Evolutionary conservation across 92 coral and sea anemone species (phyloP), one percentile per base, ranked within the genome.

Genomic region (Umimayanthus chanpuru): DNA sequence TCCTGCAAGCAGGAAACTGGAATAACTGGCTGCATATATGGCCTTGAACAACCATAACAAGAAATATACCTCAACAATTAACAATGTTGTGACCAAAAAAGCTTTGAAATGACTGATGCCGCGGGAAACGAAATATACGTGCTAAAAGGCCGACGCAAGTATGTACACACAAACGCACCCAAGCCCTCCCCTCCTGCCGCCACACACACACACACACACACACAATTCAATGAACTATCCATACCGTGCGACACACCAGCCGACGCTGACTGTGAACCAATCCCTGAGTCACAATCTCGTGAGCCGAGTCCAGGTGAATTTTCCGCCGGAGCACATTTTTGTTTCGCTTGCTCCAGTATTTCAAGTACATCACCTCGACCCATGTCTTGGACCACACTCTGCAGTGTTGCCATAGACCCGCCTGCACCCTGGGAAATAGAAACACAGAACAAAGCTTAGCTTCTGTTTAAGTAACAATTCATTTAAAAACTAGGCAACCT

Each of bases 241-340:
- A 80, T 88, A 94, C 97, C 97, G 77, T 89, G 87, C 18, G 88
- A 86, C 77, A 67, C 87, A 30, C 68, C 76, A 6, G 85, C 87
- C 28, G 96, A 93, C 38, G 89, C 79, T 18, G 97, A 92, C 65
- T 92, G 92, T 71, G 97, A 94, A 32, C 94, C 94, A 77, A 92
- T 80, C 29, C 97, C 97, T 29, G 97, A 94, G 86, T 94, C 97
- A 39, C 40, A 53, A 76, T 61, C 58, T 77, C 75, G 80, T 41
- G 85, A 25, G 85, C 47, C 40, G 77, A 73, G 32, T 58, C 89
- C 74, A 23, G 66, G 71, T 50, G 80, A 73, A 15, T 18, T 56
- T 49, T 38, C 87, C 40, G 88, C 58, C 28, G 80, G 44, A 29
- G 23, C 25, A 18, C 71, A 85, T 32, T 11, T 53, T 64, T 86